Evolutionary conservation across 1,140 invertebrate species (phyloP), one percentile per base, ranked within the genome.

Genomic region (Philaenus spumarius): DNA sequence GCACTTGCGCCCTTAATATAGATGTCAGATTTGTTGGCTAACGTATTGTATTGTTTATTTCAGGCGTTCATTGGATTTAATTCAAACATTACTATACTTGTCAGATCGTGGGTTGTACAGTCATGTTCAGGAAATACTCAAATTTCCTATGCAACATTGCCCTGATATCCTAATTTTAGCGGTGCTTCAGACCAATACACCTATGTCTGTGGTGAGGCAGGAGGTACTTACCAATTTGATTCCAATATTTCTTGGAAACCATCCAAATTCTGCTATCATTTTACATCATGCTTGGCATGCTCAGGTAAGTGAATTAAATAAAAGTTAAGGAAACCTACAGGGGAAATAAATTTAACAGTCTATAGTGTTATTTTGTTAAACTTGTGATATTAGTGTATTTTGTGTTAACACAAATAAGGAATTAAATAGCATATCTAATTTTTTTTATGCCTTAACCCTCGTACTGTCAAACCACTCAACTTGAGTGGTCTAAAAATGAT

Each of bases 201-300:
- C 88, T 1, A 73, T 90, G 17, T 86, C 86, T 12, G 75, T 83
- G 51, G 73, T 90, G 40, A 75, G 89, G 53, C 90, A 94, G 73
- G 94, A 97, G 70, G 71, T 97, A 37, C 78, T 97, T 24, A 83
- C 84, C 43, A 86, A 80, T 39, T 71, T 97, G 9, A 89, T 98
- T 70, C 91, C 93, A 1, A 87, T 93, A 53, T 97, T 97, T 73
- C 76, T 97, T 14, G 85, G 86, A 12, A 96, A 95, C 76, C 94
- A 97, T 80, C 90, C 92, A 1, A 97, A 97, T 73, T 90, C 90
- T 48, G 92, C 83, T 59, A 90, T 92, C 14, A 90, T 98, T 53
- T 76, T 98, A 20, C 93, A 97, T 73, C 87, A 94, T 71, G 93
- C 93, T 1, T 98, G 96, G 96, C 92, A 89, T 69, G 78, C 80